These are phyloP conservation scores for Hydractinia symbiolongicarpus DNA, from an alignment of 30 jellyfish, hydroid and myxozoan species.

Conservation along the genomic window DNA sequence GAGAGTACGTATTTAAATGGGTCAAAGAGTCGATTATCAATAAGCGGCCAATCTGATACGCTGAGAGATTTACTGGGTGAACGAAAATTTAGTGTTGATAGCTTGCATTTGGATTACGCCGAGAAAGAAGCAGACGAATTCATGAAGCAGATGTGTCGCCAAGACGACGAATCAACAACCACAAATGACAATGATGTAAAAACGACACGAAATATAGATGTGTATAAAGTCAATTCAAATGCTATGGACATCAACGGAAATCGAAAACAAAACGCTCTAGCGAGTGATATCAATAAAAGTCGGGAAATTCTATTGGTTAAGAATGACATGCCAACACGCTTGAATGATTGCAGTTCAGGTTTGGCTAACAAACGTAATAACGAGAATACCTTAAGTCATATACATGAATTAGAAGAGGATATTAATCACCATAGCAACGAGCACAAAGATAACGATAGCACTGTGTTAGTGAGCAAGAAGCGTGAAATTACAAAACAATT, in stretches of 20 bases:
- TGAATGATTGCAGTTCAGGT: neutral
- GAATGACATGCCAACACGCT: neutral
- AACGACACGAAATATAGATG: neutral
- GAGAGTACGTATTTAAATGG: neutral
- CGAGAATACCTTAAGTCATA: slow-evolving; percentile 3
- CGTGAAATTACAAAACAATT: slow-evolving; percentile 22
- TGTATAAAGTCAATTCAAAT: neutral
- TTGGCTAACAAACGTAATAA: neutral
- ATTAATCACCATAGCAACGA: neutral
- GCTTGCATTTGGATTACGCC: slow-evolving; percentile 15
- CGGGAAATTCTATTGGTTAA: neutral
- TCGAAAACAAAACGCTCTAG: neutral
- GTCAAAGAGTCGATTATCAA: slow-evolving; percentile 9
- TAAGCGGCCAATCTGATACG: neutral
- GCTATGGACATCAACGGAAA: neutral
- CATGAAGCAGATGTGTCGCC: neutral
- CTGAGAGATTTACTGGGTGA: neutral
- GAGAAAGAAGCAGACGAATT: slow-evolving; percentile 33
- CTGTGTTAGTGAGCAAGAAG: slow-evolving; percentile 14
- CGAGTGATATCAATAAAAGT: neutral
- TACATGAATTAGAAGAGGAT: neutral
- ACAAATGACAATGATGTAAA: neutral
- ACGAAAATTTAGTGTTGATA: slow-evolving; percentile 18
- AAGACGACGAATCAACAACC: neutral
- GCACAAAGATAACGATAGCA: neutral